Percentiles rank a stretch among this genome's conserved stretches.
These are phyloP conservation scores for Pygmarrhopalites habei DNA, from an alignment of 1,140 invertebrate genomes.

Conservation along the genomic window DNA sequence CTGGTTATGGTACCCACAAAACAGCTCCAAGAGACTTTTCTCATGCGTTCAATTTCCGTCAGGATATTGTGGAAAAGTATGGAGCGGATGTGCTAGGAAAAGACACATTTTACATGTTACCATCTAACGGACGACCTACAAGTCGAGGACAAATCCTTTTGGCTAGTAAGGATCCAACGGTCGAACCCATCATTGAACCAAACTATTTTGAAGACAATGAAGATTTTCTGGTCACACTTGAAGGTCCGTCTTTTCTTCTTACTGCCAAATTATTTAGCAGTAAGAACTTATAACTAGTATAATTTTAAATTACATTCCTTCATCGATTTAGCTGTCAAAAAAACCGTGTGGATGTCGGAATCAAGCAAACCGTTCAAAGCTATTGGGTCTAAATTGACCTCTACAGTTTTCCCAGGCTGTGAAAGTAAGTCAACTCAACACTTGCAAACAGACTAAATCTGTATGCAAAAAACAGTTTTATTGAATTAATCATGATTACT, in stretches of 20 bases:
- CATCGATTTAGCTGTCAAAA: no score
- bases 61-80: slow-evolving; percentile 1
- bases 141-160: slow-evolving; percentile 15
- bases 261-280: no score
- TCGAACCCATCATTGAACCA: slow-evolving; percentile 12
- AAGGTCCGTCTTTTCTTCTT: no score
- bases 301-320: no score
- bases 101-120: slow-evolving; percentile 13
- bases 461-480: no score
- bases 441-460: no score
- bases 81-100: not conserved
- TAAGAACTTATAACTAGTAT: no score
- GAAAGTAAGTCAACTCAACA: no score
- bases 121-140: not conserved
- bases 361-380: slow-evolving; percentile 26
- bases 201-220: slow-evolving; percentile 14
- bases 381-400: slow-evolving; percentile 31
- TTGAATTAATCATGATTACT: no score
- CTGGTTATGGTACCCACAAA: slow-evolving; percentile 11
- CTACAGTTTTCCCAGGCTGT: slow-evolving; percentile 60
- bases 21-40: slow-evolving; percentile 8
- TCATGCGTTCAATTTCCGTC: not conserved
- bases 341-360: no score
- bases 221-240: no score
- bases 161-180: not conserved